Conservation (phyloP, 2,888 invertebrate species). For the Tiliacea aurago region DNA sequence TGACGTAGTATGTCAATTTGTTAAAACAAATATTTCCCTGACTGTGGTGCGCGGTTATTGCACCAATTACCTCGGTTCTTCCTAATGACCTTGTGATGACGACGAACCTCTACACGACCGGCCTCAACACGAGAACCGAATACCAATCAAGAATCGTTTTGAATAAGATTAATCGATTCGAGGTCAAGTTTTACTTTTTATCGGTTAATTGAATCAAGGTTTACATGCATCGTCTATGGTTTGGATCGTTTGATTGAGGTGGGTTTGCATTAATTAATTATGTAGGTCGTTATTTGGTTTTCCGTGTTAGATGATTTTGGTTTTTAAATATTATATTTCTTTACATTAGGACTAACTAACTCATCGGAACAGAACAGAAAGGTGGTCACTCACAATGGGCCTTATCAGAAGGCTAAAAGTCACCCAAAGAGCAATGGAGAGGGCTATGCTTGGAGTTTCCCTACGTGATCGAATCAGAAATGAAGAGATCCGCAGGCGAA, state of each 20-base stretch:
- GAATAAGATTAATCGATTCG: constrained; percentile 59
- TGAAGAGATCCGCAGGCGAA: no score
- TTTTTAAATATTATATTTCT: not conserved
- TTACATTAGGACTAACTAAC: not conserved
- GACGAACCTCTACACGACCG: constrained; percentile 59
- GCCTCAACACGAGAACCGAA: constrained; percentile 58
- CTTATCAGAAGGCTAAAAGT: no score
- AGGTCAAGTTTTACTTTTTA: constrained; percentile 52
- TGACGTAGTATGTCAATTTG: not conserved
- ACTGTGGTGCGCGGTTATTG: constrained; percentile 49
- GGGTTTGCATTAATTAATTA: not conserved
- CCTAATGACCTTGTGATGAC: constrained; percentile 58
- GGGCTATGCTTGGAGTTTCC: no score
- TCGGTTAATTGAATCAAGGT: constrained; percentile 46
- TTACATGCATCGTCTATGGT: constrained; percentile 20
- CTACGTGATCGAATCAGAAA: no score
- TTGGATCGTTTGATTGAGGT: constrained; percentile 12
- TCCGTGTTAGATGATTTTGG: not conserved
- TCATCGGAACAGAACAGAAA: no score
- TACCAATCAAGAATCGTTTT: constrained; percentile 57
- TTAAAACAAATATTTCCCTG: not conserved
- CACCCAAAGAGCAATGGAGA: no score
- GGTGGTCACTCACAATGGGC: no score
- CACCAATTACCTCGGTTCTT: constrained; percentile 55
- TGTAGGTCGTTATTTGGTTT: not conserved